Evolutionary conservation across 1,140 invertebrate species (phyloP).

Genomic region (Tribolium castaneum): DNA sequence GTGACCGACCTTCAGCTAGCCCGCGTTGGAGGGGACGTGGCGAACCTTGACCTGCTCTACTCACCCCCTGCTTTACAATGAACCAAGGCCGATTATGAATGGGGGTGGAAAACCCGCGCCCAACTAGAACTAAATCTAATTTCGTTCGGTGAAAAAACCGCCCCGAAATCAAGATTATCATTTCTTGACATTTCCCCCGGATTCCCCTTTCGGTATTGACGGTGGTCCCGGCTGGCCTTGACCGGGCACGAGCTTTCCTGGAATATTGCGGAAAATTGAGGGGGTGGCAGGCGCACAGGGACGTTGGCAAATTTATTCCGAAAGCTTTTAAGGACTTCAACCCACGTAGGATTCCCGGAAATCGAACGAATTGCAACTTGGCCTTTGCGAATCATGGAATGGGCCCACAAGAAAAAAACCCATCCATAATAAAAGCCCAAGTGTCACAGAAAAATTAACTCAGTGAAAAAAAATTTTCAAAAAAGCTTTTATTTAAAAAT

Average conservation of each 20-base stretch:
- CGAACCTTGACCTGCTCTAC: constrained; percentile 53
- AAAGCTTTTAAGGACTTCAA: constrained; percentile 35
- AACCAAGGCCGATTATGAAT: constrained; percentile 52
- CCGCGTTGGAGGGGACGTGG: constrained; percentile 39
- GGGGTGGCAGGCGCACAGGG: neutral
- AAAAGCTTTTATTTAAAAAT: no score
- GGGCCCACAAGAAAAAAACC: no score
- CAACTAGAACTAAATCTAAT: neutral
- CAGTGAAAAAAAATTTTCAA: no score
- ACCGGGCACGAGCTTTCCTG: constrained; percentile 33
- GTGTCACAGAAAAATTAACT: no score
- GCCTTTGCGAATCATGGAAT: no score
- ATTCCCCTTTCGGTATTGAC: neutral
- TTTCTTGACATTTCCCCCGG: neutral
- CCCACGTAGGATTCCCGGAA: constrained; percentile 23
- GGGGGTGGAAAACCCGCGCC: constrained; percentile 25
- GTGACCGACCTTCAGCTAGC: constrained; percentile 46
- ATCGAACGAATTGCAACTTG: neutral
- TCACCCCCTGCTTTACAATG: constrained; percentile 52
- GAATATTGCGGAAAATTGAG: constrained; percentile 36
- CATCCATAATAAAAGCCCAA: no score
- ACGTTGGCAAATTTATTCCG: constrained; percentile 20
- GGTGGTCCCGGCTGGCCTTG: constrained; percentile 21
- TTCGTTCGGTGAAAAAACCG: neutral
- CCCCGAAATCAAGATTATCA: neutral